These are phyloP conservation scores for Pharmacophagus antenor DNA, from an alignment of 2,888 invertebrate genomes.

Conservation along the genomic window DNA sequence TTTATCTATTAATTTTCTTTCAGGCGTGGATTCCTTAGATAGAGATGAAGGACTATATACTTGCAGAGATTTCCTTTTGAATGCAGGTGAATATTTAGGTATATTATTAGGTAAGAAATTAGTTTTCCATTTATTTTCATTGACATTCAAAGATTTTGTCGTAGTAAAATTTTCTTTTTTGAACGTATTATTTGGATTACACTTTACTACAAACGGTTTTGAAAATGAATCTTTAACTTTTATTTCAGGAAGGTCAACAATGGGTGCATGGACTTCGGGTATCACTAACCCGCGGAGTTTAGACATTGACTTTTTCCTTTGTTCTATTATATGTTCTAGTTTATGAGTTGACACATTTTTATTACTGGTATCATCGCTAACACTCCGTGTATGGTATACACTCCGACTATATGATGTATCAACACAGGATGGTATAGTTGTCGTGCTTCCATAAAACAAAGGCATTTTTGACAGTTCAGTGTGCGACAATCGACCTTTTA, in stretches of 20 bases:
- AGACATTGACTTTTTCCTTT: slow-evolving; percentile 89
- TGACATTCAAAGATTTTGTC: slow-evolving; percentile 53
- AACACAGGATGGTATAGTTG: slow-evolving; percentile 55
- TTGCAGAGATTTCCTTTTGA: slow-evolving; percentile 87
- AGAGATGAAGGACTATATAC: slow-evolving; percentile 78
- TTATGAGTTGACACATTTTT: slow-evolving; percentile 74
- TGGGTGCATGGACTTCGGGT: slow-evolving; percentile 86
- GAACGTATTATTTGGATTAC: slow-evolving; percentile 52
- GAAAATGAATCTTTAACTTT: slow-evolving; percentile 84
- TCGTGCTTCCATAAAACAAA: slow-evolving; percentile 72
- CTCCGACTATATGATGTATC: slow-evolving; percentile 56
- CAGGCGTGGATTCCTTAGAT: slow-evolving; percentile 75
- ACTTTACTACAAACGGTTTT: slow-evolving; percentile 68
- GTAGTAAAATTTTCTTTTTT: slow-evolving; percentile 54
- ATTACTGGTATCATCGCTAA: slow-evolving; percentile 66
- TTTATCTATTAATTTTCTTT: slow-evolving; percentile 61
- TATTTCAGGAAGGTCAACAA: slow-evolving; percentile 90
- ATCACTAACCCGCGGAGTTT: slow-evolving; percentile 94
- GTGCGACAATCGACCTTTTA: slow-evolving; percentile 41
- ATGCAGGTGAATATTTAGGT: slow-evolving; percentile 91
- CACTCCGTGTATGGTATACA: slow-evolving; percentile 66
- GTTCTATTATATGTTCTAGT: slow-evolving; percentile 88
- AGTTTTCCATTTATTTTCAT: slow-evolving; percentile 71
- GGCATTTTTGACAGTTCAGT: slow-evolving; percentile 56
- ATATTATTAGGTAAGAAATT: slow-evolving; percentile 76